Evolutionary conservation across 2,797 vertebrate genomes (phyloP).

Genomic region (Rhynchonycteris naso): DNA sequence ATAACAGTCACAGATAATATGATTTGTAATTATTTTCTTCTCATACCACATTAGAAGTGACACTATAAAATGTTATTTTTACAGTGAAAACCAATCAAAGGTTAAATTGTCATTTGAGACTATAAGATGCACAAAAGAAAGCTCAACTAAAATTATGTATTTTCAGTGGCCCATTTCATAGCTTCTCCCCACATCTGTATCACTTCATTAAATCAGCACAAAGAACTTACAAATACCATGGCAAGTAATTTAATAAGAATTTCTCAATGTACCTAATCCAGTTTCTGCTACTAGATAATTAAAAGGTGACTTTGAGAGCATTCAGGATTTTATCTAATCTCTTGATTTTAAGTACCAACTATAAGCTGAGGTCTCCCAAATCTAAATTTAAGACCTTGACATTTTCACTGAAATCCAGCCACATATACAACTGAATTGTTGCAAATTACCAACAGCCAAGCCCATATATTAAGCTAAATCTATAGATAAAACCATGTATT

Average conservation of each 20-base stretch:
- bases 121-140: background rate
- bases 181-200: slow-evolving; percentile 34
- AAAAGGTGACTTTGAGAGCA: slow-evolving; percentile 55
- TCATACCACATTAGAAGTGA: background rate
- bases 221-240: slow-evolving; percentile 64
- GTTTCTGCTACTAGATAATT: slow-evolving; percentile 61
- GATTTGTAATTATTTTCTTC: background rate
- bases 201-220: slow-evolving; percentile 66
- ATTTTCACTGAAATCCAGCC: background rate
- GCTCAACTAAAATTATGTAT: slow-evolving; percentile 45
- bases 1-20: background rate
- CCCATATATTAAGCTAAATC: background rate
- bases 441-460: background rate
- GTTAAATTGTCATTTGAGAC: background rate
- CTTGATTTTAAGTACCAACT: slow-evolving; percentile 35
- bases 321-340: slow-evolving; percentile 48
- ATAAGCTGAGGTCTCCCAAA: slow-evolving; percentile 40
- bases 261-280: slow-evolving; percentile 67
- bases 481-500: background rate
- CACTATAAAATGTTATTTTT: background rate
- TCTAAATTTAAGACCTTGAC: slow-evolving; percentile 8
- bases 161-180: slow-evolving; percentile 54
- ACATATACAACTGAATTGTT: background rate
- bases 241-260: slow-evolving; percentile 73
- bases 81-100: background rate